A percentile compares a stretch with the other conserved stretches of the same genome.
phyloP scores from a whole-genome alignment of 92 coral and sea anemone species.

The Isaurus tuberculatus region DNA sequence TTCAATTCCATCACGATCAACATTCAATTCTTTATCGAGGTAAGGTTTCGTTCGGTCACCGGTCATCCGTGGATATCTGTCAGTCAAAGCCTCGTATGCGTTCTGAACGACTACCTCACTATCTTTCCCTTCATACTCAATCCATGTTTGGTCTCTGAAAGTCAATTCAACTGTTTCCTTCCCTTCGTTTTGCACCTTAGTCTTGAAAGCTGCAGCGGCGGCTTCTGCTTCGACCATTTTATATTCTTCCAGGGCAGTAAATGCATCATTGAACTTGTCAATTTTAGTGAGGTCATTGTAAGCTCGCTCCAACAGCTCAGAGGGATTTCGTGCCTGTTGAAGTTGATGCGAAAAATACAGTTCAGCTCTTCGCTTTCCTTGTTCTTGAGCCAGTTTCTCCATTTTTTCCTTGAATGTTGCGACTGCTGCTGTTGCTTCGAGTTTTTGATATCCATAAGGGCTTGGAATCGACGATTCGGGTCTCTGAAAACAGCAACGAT shows the following conservation, averaged over 20 bases:
- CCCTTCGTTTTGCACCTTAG: slow-evolving; percentile 76
- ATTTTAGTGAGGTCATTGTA: slow-evolving; percentile 71
- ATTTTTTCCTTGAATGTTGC: slow-evolving; percentile 73
- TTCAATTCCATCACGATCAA: neutral
- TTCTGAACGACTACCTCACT: slow-evolving; percentile 60
- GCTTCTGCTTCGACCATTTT: slow-evolving; percentile 77
- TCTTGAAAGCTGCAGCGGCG: slow-evolving; percentile 80
- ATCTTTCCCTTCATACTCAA: slow-evolving; percentile 71
- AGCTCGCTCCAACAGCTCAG: slow-evolving; percentile 71
- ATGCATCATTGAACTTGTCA: slow-evolving; percentile 73
- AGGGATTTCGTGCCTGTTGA: slow-evolving; percentile 67
- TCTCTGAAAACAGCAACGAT: slow-evolving; percentile 76
- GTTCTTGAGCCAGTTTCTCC: slow-evolving; percentile 79
- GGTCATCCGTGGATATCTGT: slow-evolving; percentile 82
- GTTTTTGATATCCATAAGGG: slow-evolving; percentile 73
- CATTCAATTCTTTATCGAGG: slow-evolving; percentile 33
- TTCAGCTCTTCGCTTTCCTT: slow-evolving; percentile 85
- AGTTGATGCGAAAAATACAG: slow-evolving; percentile 74
- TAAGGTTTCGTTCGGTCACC: slow-evolving; percentile 86
- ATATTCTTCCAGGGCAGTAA: slow-evolving; percentile 77
- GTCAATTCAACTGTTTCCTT: slow-evolving; percentile 77
- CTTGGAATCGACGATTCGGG: slow-evolving; percentile 75
- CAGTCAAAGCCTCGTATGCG: slow-evolving; percentile 73
- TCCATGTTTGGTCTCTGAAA: slow-evolving; percentile 73
- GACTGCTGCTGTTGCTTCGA: slow-evolving; percentile 85